Conservation (phyloP, 2,113 vertebrate genomes). For the Anolis carolinensis region DNA sequence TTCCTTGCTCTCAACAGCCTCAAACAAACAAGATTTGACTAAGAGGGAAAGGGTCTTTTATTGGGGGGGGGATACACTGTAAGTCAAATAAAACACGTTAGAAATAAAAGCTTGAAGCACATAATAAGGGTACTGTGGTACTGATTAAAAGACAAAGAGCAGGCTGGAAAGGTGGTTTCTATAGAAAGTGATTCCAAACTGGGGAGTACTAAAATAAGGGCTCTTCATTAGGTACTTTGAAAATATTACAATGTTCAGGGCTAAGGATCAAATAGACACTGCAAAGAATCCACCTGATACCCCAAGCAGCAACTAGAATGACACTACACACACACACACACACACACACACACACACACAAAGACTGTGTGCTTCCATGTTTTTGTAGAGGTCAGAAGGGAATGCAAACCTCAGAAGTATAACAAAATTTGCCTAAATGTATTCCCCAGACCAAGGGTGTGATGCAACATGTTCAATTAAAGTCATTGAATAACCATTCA, state of each 20-base stretch:
- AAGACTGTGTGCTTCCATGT: not conserved
- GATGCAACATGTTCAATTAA: slow-evolving; percentile 25
- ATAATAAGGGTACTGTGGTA: slow-evolving; percentile 2
- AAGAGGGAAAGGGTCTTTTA: slow-evolving; percentile 3
- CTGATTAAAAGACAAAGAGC: not conserved
- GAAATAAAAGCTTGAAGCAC: not conserved
- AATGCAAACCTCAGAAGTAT: not conserved
- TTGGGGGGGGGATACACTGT: slow-evolving; percentile 21
- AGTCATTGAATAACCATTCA: slow-evolving; percentile 14
- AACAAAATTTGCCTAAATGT: not conserved
- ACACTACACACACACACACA: slow-evolving; percentile 11
- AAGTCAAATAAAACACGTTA: not conserved
- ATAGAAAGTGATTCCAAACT: not conserved
- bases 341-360: slow-evolving; percentile 14
- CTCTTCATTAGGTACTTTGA: not conserved
- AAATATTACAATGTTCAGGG: not conserved
- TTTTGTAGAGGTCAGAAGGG: not conserved
- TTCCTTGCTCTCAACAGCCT: not conserved
- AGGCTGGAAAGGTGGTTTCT: not conserved
- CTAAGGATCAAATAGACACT: slow-evolving; percentile 14
- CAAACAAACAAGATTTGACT: not conserved
- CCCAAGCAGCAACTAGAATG: not conserved
- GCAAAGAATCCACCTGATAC: not conserved
- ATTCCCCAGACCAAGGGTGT: not conserved
- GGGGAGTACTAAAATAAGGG: not conserved